Evolutionary conservation across 2,113 vertebrate genomes (phyloP), one percentile per base, ranked within the genome.

Genomic region (Chlorodrepanis virens): DNA sequence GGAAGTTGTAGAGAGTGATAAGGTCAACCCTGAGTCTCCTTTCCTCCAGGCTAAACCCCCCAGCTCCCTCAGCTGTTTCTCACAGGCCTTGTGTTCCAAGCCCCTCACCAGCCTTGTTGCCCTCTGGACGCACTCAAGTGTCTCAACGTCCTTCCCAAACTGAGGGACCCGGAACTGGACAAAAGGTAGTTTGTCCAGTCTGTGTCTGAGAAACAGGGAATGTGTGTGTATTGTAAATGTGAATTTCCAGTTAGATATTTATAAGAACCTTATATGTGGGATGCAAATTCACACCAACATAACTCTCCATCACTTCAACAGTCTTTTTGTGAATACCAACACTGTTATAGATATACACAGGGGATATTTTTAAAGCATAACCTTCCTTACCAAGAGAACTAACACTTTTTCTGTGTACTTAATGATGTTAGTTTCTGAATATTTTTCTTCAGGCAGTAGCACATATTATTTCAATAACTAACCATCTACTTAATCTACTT

Each of bases 211-310:
- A 91, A 77, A 61, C 0, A 70, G 8, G 3, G 6, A 87, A 65
- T 35, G 1, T 20, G 11, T 52, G 14, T 0, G 0, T 23, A 57
- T 45, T 40, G 16, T 27, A 40, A 37, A 61, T 9, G 7, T 74
- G 45, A 91, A 29, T 67, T 89, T 78, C 9, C 2, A 83, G 27
- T 39, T 81, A 93, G 13, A 17, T 75, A 67, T 63, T 71, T 84
- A 78, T 56, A 68, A 44, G 5, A 78, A 6, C 6, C 10, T 56
- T 42, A 91, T 81, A 61, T 22, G 4, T 45, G 42, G 42, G 1
- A 44, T 28, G 4, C 31, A 16, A 53, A 57, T 86, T 74, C 57
- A 9, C 33, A 61, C 5, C 14, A 54, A 0, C 8, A 5, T 33
- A 76, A 53, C 12, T 77, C 12, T 14, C 13, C 9, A 49, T 33